phyloP scores from a whole-genome alignment of 2,113 vertebrate genomes.

The Chaetodon trifascialis region DNA sequence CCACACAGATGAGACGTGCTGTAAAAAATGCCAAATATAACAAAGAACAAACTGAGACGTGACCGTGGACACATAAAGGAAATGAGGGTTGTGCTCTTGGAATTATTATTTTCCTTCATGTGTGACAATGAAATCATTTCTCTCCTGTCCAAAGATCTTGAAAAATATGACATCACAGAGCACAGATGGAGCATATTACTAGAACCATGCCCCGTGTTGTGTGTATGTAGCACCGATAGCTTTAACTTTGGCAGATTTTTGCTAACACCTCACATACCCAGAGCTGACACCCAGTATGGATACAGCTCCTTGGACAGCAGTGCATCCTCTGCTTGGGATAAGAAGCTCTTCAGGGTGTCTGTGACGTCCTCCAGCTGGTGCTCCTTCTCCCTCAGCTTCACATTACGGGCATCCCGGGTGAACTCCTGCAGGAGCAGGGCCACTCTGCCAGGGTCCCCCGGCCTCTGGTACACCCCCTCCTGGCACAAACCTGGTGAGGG shows the following conservation, averaged over 20 bases:
- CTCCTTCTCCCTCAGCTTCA: constrained; percentile 91
- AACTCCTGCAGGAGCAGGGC: constrained; percentile 90
- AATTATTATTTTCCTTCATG: background rate
- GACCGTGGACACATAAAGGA: background rate
- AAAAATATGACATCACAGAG: background rate
- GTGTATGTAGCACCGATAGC: background rate
- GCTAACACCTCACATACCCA: constrained; percentile 83
- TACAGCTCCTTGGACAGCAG: constrained; percentile 96
- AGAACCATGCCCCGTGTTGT: too few relatives aligned
- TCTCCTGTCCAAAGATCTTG: background rate
- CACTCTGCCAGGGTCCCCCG: constrained; percentile 85
- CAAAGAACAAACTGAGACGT: background rate
- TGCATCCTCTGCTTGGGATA: constrained; percentile 91
- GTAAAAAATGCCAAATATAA: background rate
- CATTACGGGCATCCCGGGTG: constrained; percentile 91
- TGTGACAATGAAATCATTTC: background rate
- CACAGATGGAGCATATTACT: too few relatives aligned
- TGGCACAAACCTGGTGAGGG: constrained; percentile 87
- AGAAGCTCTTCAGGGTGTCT: constrained; percentile 90
- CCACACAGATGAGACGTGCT: constrained; percentile 1
- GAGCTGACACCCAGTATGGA: constrained; percentile 94
- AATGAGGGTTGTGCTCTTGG: background rate
- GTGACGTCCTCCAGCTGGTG: constrained; percentile 93
- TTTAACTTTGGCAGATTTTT: background rate
- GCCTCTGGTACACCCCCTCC: constrained; percentile 90